Percentiles rank a stretch among this genome's conserved stretches.
Conservation (phyloP, 2,113 vertebrate genomes). For the Meles meles region DNA sequence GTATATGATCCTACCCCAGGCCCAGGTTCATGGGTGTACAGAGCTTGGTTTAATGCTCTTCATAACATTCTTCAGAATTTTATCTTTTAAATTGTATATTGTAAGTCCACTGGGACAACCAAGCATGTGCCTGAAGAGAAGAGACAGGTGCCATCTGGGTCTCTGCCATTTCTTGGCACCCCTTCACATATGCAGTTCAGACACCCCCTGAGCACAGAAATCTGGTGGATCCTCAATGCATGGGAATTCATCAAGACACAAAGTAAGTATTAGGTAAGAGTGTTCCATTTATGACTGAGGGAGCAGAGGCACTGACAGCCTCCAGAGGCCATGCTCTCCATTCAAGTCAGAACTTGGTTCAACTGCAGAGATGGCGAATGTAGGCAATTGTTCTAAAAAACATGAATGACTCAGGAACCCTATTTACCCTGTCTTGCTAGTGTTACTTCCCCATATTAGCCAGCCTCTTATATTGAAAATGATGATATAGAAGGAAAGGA, state of each 20-base stretch:
- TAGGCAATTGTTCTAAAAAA: background rate
- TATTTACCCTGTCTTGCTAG: background rate
- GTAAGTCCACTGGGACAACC: background rate
- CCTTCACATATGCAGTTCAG: background rate
- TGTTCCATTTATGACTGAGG: background rate
- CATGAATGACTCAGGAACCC: background rate
- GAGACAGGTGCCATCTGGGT: background rate
- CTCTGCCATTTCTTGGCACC: background rate
- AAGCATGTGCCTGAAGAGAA: background rate
- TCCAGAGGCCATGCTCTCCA: background rate
- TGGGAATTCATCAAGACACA: background rate
- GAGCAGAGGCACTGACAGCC: background rate
- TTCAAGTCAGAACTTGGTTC: background rate
- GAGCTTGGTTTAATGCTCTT: background rate
- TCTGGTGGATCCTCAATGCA: background rate
- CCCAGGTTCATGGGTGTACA: background rate
- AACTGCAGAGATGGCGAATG: background rate
- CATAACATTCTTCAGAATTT: background rate
- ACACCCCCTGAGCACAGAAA: background rate
- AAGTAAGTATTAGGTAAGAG: background rate
- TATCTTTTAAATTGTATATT: background rate
- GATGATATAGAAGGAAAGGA: background rate
- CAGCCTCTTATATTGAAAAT: background rate
- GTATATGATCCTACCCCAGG: background rate
- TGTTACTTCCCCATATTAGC: background rate